Percentiles rank a stretch among this genome's conserved stretches.
Evolutionary conservation across 2,113 vertebrate genomes (phyloP).

Genomic region (Hippocampus abdominalis): DNA sequence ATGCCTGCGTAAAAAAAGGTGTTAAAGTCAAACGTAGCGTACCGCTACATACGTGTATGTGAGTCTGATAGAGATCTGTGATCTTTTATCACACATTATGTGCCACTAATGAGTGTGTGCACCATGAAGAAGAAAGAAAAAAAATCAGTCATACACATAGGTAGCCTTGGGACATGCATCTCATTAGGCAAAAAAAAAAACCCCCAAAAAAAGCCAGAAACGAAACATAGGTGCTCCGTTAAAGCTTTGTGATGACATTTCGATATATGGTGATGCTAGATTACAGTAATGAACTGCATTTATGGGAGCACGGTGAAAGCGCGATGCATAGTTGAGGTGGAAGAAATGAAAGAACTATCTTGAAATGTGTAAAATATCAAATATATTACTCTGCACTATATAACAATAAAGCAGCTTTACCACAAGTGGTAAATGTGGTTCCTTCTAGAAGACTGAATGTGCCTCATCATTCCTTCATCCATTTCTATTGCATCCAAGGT

Average conservation of each 20-base stretch:
- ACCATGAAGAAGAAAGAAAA: neutral
- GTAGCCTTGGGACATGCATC: slow-evolving; percentile 5
- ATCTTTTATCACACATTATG: slow-evolving; percentile 29
- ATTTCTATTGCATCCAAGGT: neutral
- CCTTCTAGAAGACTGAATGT: neutral
- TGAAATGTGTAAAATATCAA: neutral
- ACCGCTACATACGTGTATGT: neutral
- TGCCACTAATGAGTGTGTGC: slow-evolving; percentile 25
- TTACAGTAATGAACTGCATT: neutral
- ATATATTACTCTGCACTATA: neutral
- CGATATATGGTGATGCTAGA: neutral
- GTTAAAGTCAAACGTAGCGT: neutral
- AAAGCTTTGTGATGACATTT: neutral
- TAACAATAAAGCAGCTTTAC: neutral
- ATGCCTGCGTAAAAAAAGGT: neutral
- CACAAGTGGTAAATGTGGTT: neutral
- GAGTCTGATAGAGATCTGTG: slow-evolving; percentile 24
- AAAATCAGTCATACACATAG: neutral
- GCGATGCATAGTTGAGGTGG: neutral
- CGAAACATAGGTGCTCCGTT: neutral
- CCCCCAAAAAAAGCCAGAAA: neutral
- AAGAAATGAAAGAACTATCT: neutral
- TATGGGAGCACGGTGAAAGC: neutral
- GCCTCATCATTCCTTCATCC: neutral
- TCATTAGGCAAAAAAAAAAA: slow-evolving; percentile 5